Base-by-base conservation (phyloP, 2,113 vertebrate species). In the Hepsetus odoe region DNA sequence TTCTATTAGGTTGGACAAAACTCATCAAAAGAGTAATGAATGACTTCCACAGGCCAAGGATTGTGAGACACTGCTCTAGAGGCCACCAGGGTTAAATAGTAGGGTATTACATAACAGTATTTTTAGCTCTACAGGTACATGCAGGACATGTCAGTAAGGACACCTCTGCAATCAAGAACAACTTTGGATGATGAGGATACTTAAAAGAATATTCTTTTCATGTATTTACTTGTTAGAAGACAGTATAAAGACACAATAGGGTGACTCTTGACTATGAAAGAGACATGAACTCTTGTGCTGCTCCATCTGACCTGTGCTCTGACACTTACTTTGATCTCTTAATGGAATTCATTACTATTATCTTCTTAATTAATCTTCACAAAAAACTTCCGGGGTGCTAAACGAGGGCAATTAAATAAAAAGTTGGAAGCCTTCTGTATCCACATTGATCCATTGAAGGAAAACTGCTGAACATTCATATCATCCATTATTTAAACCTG, bases 301-400 rank as follows among this genome's bases (percentile, higher is more conserved):
- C 62, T 40, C 51, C n/a, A 59, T 58, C 66, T 80, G 68, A 74
- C 65, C 58, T 0, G 53, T 53, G 53, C n/a, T 35, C 66, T 44
- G 85, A 72, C 44, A 65, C 33, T 71, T 59, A 81, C 82, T 28
- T 30, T 62, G 69, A 87, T 87, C 86, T 84, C 80, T 86, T 88
- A 87, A 89, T 85, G 85, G 73, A 62, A 84, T 85, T 87, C 38
- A 83, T 83, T 76, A 86, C 64, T 58, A 80, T 82, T 68, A 83
- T 55, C 62, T 79, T 30, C 76, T 80, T 80, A 56, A 84, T 79
- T 67, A 68, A 16, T 53, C 80, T 81, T 68, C 78, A 28, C 68
- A 71, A 56, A 82, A n/a, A n/a, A 79, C 64, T 76, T 76, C 49
- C n/a, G 53, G 24, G 30, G 53, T 16, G 68, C 16, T n/a, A 11